phyloP scores from a whole-genome alignment of 2,113 vertebrate genomes.

The Gallinago paraguaiae region DNA sequence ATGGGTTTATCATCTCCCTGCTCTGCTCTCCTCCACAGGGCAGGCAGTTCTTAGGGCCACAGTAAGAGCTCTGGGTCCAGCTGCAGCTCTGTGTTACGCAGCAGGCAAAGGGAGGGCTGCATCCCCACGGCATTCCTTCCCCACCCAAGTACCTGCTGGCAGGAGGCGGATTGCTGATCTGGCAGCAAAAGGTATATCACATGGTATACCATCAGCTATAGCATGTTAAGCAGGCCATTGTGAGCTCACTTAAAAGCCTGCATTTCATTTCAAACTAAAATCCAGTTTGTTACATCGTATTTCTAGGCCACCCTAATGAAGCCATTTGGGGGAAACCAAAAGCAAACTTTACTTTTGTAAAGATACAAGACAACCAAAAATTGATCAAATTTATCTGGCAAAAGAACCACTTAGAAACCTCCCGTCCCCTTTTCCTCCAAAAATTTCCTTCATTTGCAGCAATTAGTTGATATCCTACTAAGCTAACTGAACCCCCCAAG shows the following conservation, averaged over 20 bases:
- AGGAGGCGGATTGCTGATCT: neutral
- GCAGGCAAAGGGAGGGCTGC: neutral
- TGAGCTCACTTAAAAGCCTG: neutral
- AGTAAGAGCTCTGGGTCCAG: neutral
- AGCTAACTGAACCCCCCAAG: neutral
- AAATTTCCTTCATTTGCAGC: neutral
- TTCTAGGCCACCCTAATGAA: neutral
- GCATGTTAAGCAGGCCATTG: neutral
- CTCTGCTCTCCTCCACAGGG: neutral
- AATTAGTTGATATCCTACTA: neutral
- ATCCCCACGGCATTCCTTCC: neutral
- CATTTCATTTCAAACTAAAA: neutral
- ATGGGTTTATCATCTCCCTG: neutral
- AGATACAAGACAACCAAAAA: neutral
- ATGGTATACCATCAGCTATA: neutral
- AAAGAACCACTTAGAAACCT: neutral
- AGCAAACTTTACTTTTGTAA: neutral
- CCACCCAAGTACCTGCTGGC: neutral
- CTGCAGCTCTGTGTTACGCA: neutral
- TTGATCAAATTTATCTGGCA: neutral
- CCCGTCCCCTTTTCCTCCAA: neutral
- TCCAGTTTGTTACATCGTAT: accelerated
- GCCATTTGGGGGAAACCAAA: neutral
- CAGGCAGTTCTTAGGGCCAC: neutral
- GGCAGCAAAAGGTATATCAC: neutral